A percentile compares a stretch with the other conserved stretches of the same genome.
Conservation (phyloP, 2,888 invertebrate genomes). For the Belgica antarctica region DNA sequence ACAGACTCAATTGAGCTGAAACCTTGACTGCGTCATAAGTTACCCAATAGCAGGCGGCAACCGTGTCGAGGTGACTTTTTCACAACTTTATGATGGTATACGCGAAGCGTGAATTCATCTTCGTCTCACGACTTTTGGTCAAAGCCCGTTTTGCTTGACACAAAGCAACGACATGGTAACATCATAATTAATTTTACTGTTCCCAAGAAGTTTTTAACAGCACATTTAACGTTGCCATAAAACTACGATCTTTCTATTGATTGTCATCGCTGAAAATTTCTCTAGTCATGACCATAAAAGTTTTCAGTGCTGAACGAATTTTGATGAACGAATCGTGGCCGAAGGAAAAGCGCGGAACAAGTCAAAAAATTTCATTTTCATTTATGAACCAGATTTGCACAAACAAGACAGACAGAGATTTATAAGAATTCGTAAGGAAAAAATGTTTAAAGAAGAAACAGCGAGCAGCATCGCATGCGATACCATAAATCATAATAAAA, state of each 20-base stretch:
- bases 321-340: conserved; percentile 8
- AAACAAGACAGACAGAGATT: conserved; percentile 22
- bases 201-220: neutral
- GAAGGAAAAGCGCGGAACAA: neutral
- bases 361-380: neutral
- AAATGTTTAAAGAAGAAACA: neutral
- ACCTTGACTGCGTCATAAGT: too few relatives aligned
- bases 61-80: neutral
- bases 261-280: conserved; percentile 2
- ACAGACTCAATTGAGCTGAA: too few relatives aligned
- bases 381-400: neutral
- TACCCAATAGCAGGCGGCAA: too few relatives aligned
- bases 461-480: conserved; percentile 13
- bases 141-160: neutral
- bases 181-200: neutral
- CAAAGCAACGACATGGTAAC: neutral
- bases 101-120: neutral
- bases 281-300: conserved; percentile 5
- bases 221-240: neutral
- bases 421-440: conserved; percentile 1
- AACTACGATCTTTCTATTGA: neutral
- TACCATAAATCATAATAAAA: conserved; percentile 32
- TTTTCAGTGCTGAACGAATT: conserved; percentile 10
- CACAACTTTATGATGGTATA: neutral
- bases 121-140: neutral